Evolutionary conservation across 2,888 invertebrate species (phyloP), one percentile per base, ranked within the genome.

Genomic region (Hyles lineata): DNA sequence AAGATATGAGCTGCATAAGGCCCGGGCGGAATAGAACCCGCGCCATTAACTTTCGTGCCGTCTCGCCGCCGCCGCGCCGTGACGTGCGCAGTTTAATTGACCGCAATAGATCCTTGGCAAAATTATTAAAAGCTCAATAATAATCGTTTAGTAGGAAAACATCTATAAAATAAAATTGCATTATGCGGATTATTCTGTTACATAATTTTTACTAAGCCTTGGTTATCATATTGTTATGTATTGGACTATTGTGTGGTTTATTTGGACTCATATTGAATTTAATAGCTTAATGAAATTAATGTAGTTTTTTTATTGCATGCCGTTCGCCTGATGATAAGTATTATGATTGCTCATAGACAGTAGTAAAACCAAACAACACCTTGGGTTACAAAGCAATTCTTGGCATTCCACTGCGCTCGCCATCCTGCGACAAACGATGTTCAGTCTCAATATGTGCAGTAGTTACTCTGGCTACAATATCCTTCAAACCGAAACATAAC

Each of bases 1-100:
- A 76, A 74, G 75, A 75, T 55, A 17, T 67, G 50, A 67, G 67
- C 43, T 67, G 23, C 43, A 67, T 67, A 67, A 67, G 72, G 70
- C 59, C 19, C 29, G 43, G 15, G 15, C 35, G 70, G 70, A 70
- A 72, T 72, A 32, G 60, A 58, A 72, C 59, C 58, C 58, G 72
- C 67, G 61, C 60, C 55, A 74, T 74, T 71, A 71, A 60, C 58
- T 59, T 70, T 70, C 67, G 21, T 43, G 35, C 63, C 43, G 29
- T 2, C 29, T 29, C 8, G 61, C 61, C 21, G 43, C 23, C 62
- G 50, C 21, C 63, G 50, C 43, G 21, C 43, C 63, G 15, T 43
- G 63, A 43, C 63, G 23, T 11, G 43, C 2, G 15, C 25, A 25
- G 15, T 60, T 43, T 67, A 21, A 43, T 67, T 43, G 35, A 43